Evolutionary conservation across 2,888 invertebrate species (phyloP).

Genomic region (Harpalus rufipes): DNA sequence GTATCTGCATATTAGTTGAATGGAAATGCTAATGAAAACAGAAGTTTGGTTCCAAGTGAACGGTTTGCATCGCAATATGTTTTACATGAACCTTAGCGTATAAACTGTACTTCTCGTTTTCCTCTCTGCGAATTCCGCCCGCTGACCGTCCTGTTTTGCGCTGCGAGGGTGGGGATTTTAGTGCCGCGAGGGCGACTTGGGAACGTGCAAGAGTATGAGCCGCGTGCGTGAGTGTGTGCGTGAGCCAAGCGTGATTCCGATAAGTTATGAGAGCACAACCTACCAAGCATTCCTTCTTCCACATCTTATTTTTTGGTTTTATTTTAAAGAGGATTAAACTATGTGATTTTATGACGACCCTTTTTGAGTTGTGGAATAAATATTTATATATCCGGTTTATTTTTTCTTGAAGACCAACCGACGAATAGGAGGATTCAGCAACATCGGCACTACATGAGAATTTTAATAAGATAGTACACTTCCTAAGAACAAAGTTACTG

Average conservation of each 20-base stretch:
- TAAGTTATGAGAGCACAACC: constrained; percentile 41
- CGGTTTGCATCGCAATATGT: constrained; percentile 19
- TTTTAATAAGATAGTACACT: background rate
- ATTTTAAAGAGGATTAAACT: constrained; percentile 55
- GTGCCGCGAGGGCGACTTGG: constrained; percentile 50
- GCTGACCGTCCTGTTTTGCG: constrained; percentile 10
- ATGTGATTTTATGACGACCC: constrained; percentile 55
- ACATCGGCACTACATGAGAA: background rate
- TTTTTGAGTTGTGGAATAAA: constrained; percentile 55
- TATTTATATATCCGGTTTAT: constrained; percentile 50
- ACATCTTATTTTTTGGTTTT: constrained; percentile 53
- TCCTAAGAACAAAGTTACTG: background rate
- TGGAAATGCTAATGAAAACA: constrained; percentile 17
- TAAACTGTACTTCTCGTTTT: constrained; percentile 16
- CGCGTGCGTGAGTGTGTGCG: constrained; percentile 36
- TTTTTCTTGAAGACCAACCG: constrained; percentile 17
- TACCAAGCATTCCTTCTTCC: constrained; percentile 11
- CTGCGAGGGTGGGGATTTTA: constrained; percentile 10
- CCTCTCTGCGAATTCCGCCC: background rate
- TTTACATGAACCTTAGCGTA: constrained; percentile 25
- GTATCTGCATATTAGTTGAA: constrained; percentile 8
- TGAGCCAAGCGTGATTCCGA: constrained; percentile 36
- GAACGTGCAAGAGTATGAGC: constrained; percentile 18
- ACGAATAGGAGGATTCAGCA: constrained; percentile 8
- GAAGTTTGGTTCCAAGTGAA: constrained; percentile 25